Evolutionary conservation across 2,797 vertebrate species (phyloP), one percentile per base, ranked within the genome.

Genomic region (Hirundo rustica): DNA sequence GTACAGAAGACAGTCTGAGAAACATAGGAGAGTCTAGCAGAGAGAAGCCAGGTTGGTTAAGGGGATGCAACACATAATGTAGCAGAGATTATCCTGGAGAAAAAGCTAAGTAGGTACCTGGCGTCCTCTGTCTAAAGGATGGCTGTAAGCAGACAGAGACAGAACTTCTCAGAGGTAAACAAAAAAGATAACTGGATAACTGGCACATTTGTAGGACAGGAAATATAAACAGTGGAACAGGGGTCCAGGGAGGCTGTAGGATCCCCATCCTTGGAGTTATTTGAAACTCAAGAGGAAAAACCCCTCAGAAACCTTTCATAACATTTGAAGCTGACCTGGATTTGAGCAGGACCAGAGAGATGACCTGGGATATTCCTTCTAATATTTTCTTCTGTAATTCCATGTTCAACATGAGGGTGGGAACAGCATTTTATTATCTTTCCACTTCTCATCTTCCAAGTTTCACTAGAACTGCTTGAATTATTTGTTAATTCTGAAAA

Each of bases 1-100:
- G 34, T 19, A 66, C 16, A 30, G 21, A 36, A 70, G 2, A 60
- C 9, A 73, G 5, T 61, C 36, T 88, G 32, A 65, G 15, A 85
- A 65, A 66, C 5, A 50, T 12, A 13, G 8, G 16, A 44, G 13
- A 25, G 8, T 60, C n/a, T 29, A 51, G 19, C 2, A 27, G 25
- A 81, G 30, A 36, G 26, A 40, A 77, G 9, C 1, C 13, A 55
- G 21, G 6, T 14, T 57, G 18, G 4, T 75, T 68, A 55, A 64
- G 21, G 11, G 16, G 5, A 15, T 4, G 1, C n/a, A 36, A 60
- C 12, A 64, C 7, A 40, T 9, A 3, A 11, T 12, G 6, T 25
- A 76, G 3, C 23, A 89, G 54, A 78, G 10, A 23, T 3, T 21
- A 47, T 19, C 29, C 38, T 38, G 21, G 15, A 85, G 27, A 50